phyloP scores from a whole-genome alignment of 2,113 vertebrate species.

The Rhipidura dahli region DNA sequence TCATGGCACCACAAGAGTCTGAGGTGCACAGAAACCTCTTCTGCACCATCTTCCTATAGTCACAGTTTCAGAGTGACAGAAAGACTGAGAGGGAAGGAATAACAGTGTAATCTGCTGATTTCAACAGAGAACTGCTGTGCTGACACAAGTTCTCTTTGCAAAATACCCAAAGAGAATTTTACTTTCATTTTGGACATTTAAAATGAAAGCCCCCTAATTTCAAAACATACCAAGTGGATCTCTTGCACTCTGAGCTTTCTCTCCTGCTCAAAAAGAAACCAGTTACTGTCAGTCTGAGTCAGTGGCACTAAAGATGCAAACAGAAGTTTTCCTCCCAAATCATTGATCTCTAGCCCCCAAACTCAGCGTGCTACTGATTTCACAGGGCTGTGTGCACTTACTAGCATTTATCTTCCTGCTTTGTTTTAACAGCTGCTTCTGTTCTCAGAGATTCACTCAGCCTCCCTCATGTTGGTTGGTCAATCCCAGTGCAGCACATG shows the following conservation, averaged over 20 bases:
- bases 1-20: background rate
- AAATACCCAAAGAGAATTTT: background rate
- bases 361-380: background rate
- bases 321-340: background rate
- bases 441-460: accelerated
- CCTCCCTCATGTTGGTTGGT: background rate
- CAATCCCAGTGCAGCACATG: accelerated
- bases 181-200: background rate
- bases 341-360: background rate
- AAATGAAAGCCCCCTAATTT: background rate
- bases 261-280: background rate
- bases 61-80: background rate
- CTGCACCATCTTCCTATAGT: background rate
- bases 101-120: background rate
- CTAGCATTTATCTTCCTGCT: background rate
- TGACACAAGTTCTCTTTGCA: background rate
- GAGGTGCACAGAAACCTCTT: background rate
- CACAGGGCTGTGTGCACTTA: background rate
- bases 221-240: background rate
- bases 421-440: background rate
- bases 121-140: background rate
- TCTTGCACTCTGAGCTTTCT: background rate
- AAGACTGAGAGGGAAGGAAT: background rate
- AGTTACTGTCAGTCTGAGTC: background rate
- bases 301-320: background rate